phyloP scores from a whole-genome alignment of 1,140 invertebrate species.

The Anagrus nilaparvatae region DNA sequence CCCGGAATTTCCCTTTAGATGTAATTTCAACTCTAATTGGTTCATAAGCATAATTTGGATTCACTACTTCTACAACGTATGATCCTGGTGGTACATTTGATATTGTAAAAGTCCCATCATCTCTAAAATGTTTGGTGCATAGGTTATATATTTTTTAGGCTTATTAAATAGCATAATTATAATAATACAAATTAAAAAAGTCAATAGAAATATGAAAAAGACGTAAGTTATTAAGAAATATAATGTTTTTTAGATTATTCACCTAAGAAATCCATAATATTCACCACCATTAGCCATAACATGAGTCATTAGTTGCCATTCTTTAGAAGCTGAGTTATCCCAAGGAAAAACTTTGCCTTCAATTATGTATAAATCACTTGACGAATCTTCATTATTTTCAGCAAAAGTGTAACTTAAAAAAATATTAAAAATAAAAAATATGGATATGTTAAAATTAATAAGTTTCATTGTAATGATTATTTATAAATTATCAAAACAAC shows the following conservation, averaged over 20 bases:
- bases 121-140: slow-evolving; percentile 39
- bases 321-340: slow-evolving; percentile 45
- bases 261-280: slow-evolving; percentile 73
- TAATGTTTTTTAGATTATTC: too few relatives aligned
- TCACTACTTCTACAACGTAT: slow-evolving; percentile 86
- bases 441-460: slow-evolving; percentile 4
- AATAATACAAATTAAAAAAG: not conserved
- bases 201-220: not conserved
- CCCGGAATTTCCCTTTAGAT: slow-evolving; percentile 90
- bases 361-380: slow-evolving; percentile 53
- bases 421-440: slow-evolving; percentile 19
- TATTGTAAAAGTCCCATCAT: slow-evolving; percentile 88
- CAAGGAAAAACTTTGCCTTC: slow-evolving; percentile 75
- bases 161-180: not conserved
- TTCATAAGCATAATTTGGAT: slow-evolving; percentile 87
- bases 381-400: slow-evolving; percentile 46
- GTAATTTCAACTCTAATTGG: slow-evolving; percentile 91
- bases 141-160: not conserved
- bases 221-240: too few relatives aligned
- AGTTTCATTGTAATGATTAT: not conserved
- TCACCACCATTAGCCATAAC: slow-evolving; percentile 82
- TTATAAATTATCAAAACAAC: too few relatives aligned
- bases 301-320: slow-evolving; percentile 69
- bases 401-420: slow-evolving; percentile 19
- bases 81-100: slow-evolving; percentile 87